phyloP scores from a whole-genome alignment of 2,888 invertebrate species.

The Steinernema hermaphroditum region DNA sequence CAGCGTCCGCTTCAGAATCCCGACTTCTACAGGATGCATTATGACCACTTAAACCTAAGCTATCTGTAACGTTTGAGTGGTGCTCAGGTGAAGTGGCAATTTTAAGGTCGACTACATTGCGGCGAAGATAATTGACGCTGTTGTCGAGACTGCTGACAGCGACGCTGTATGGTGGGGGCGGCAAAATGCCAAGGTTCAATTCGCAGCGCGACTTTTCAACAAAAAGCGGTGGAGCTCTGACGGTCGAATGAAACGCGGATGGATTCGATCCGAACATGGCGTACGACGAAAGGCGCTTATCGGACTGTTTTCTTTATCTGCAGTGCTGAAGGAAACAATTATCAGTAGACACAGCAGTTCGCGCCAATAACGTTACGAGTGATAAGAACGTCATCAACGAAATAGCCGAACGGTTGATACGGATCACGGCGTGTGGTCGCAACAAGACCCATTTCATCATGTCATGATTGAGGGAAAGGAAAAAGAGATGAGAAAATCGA shows the following conservation, averaged over 20 bases:
- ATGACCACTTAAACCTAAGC: not conserved
- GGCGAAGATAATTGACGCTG: slow-evolving; percentile 23
- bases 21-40: not conserved
- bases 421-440: slow-evolving; percentile 13
- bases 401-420: not conserved
- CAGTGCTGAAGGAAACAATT: not conserved
- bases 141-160: slow-evolving; percentile 30
- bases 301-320: not conserved
- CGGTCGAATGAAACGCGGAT: slow-evolving; percentile 18
- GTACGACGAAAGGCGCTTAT: not conserved
- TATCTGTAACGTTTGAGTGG: not conserved
- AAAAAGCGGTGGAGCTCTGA: slow-evolving; percentile 5
- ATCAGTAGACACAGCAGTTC: not conserved
- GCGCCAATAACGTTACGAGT: not conserved
- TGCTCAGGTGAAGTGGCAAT: slow-evolving; percentile 22
- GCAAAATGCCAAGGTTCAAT: slow-evolving; percentile 5
- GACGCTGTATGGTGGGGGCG: slow-evolving; percentile 12
- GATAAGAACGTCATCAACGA: not conserved
- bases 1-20: not conserved
- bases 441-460: not conserved
- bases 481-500: slow-evolving; percentile 7
- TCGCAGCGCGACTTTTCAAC: slow-evolving; percentile 5
- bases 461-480: not conserved
- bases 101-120: slow-evolving; percentile 24
- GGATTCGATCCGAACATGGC: slow-evolving; percentile 19